Conservation (phyloP, 2,113 vertebrate species). For the Motacilla tschutschensis region DNA sequence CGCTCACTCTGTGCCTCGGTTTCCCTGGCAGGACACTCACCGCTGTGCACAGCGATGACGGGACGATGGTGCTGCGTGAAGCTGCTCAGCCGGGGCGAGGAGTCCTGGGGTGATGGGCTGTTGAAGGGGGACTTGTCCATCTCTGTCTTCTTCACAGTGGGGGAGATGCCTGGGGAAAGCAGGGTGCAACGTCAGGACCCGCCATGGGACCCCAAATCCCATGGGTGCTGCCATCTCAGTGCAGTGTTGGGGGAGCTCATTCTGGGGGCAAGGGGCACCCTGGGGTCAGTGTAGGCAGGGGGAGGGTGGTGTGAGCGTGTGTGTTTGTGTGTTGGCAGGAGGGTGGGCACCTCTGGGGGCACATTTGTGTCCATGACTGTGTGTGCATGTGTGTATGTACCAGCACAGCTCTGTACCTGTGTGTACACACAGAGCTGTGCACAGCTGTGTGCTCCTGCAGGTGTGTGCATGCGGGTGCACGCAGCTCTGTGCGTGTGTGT, state of each 20-base stretch:
- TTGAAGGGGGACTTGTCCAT: slow-evolving; percentile 88
- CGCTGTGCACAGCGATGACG: slow-evolving; percentile 96
- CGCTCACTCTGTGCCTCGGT: accelerated
- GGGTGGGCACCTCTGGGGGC: not conserved
- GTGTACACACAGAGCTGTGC: accelerated
- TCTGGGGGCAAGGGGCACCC: accelerated
- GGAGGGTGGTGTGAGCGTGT: not conserved
- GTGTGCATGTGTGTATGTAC: accelerated
- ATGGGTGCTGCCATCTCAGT: not conserved
- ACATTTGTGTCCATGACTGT: accelerated
- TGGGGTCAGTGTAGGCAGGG: not conserved
- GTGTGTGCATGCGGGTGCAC: accelerated
- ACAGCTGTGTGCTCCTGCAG: not conserved
- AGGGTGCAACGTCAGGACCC: accelerated
- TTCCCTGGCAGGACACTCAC: slow-evolving; percentile 67
- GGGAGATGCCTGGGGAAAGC: slow-evolving; percentile 82
- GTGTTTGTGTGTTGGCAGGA: not conserved
- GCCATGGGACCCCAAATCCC: accelerated
- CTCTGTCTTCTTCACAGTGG: slow-evolving; percentile 94
- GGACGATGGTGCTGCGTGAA: slow-evolving; percentile 97
- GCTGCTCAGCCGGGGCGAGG: slow-evolving; percentile 89
- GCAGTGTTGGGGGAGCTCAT: accelerated
- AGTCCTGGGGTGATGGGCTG: slow-evolving; percentile 93
- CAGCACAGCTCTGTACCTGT: not conserved
- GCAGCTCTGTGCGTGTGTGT: not conserved